phyloP scores from a whole-genome alignment of 2,888 invertebrate genomes.

The Campoletis raptor region DNA sequence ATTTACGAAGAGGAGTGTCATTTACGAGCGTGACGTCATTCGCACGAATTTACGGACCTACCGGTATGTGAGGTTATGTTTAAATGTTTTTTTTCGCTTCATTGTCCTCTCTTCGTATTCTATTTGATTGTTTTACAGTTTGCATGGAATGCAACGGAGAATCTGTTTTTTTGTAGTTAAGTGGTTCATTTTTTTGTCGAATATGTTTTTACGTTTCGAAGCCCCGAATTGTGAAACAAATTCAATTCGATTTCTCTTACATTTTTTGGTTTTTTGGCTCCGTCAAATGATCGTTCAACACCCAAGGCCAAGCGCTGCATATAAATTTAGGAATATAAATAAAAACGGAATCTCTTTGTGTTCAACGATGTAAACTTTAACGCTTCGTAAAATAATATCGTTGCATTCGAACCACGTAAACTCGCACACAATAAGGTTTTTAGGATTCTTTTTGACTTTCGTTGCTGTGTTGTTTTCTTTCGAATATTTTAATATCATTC shows the following conservation, averaged over 20 bases:
- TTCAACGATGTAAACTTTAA: neutral
- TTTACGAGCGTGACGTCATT: conserved; percentile 66
- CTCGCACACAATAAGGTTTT: neutral
- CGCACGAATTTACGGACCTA: conserved; percentile 30
- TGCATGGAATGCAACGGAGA: neutral
- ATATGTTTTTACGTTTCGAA: neutral
- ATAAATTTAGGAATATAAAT: neutral
- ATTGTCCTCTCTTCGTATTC: conserved; percentile 3
- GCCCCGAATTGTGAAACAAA: neutral
- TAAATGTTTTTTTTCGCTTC: conserved; percentile 9
- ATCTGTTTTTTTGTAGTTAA: neutral
- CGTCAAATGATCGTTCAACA: neutral
- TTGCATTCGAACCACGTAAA: neutral
- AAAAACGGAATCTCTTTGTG: neutral
- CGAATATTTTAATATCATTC: neutral
- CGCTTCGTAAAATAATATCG: neutral
- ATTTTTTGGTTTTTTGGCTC: neutral
- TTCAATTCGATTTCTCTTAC: too few relatives aligned
- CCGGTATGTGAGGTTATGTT: conserved; percentile 53
- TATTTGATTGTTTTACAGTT: neutral
- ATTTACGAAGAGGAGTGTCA: conserved; percentile 2
- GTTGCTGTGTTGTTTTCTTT: neutral
- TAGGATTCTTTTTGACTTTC: neutral
- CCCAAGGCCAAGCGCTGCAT: neutral
- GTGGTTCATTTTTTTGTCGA: neutral